Percentiles rank a stretch among this genome's conserved stretches.
phyloP scores from a whole-genome alignment of 2,888 invertebrate genomes.

The Drosophila subsilvestris region DNA sequence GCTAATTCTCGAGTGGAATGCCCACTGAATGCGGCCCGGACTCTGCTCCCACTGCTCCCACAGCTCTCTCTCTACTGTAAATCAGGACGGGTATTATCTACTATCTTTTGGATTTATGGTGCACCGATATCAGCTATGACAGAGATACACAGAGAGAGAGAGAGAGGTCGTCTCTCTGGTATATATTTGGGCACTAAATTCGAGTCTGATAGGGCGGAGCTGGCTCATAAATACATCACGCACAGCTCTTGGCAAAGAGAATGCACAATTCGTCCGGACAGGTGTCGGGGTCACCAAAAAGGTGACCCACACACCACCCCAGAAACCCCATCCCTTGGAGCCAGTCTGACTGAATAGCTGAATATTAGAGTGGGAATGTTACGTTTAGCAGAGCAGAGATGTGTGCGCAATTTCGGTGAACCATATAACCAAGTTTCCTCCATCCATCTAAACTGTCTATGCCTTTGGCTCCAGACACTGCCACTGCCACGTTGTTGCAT shows the following conservation, averaged over 20 bases:
- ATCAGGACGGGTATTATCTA: slow-evolving; percentile 9
- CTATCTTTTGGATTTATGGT: slow-evolving; percentile 24
- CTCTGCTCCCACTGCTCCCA: slow-evolving; percentile 12
- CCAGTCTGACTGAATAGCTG: slow-evolving; percentile 11
- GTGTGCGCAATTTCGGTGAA: slow-evolving; percentile 44
- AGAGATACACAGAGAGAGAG: background rate
- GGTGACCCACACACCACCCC: slow-evolving; percentile 31
- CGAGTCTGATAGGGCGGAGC: slow-evolving; percentile 1
- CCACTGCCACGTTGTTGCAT: slow-evolving; percentile 31
- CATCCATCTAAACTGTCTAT: slow-evolving; percentile 54
- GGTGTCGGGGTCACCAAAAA: slow-evolving; percentile 31
- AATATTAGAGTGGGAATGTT: slow-evolving; percentile 26
- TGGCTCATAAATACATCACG: slow-evolving; percentile 28
- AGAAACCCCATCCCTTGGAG: background rate
- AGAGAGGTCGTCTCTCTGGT: background rate
- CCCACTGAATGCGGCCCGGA: background rate
- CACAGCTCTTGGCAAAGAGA: slow-evolving; percentile 13
- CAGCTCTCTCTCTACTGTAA: slow-evolving; percentile 20
- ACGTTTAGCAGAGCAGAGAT: slow-evolving; percentile 12
- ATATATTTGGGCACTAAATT: slow-evolving; percentile 12
- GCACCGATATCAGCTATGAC: slow-evolving; percentile 7
- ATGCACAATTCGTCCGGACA: slow-evolving; percentile 21
- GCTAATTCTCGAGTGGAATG: slow-evolving; percentile 31
- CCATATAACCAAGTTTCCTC: slow-evolving; percentile 48
- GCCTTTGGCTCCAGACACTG: slow-evolving; percentile 20